Evolutionary conservation across 2,888 invertebrate species (phyloP).

Genomic region (Pseudococcus longispinus): DNA sequence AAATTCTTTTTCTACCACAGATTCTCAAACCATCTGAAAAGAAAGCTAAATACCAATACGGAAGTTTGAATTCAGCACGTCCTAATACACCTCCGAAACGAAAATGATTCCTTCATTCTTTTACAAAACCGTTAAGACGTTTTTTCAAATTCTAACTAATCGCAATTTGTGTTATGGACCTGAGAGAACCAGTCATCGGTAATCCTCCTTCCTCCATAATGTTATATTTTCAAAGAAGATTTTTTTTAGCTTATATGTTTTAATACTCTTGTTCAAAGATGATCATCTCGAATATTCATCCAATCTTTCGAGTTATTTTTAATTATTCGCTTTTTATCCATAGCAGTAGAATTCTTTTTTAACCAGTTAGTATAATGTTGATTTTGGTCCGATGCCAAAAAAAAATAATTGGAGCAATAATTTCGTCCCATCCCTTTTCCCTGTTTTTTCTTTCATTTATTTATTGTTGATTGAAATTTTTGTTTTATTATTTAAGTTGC

Average conservation of each 20-base stretch:
- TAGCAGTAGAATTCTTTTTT: background rate
- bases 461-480: background rate
- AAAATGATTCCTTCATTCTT: conserved; percentile 33
- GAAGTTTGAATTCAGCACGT: conserved; percentile 84
- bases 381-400: background rate
- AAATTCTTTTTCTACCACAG: conserved; percentile 65
- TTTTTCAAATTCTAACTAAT: conserved; percentile 1
- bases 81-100: conserved; percentile 63
- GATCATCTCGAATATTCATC: background rate
- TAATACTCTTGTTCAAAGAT: background rate
- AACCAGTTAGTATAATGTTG: background rate
- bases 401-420: background rate
- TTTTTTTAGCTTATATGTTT: background rate
- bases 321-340: background rate
- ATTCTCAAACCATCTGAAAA: conserved; percentile 99
- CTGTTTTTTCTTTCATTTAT: background rate
- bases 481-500: background rate
- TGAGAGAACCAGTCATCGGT: background rate
- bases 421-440: background rate
- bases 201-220: background rate
- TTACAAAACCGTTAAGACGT: background rate
- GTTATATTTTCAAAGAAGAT: background rate
- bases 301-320: background rate
- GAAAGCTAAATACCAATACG: conserved; percentile 98
- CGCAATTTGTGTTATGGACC: background rate